Percentiles rank a stretch among this genome's conserved stretches.
Evolutionary conservation across 1,140 invertebrate species (phyloP).

Genomic region (Linepithema humile): DNA sequence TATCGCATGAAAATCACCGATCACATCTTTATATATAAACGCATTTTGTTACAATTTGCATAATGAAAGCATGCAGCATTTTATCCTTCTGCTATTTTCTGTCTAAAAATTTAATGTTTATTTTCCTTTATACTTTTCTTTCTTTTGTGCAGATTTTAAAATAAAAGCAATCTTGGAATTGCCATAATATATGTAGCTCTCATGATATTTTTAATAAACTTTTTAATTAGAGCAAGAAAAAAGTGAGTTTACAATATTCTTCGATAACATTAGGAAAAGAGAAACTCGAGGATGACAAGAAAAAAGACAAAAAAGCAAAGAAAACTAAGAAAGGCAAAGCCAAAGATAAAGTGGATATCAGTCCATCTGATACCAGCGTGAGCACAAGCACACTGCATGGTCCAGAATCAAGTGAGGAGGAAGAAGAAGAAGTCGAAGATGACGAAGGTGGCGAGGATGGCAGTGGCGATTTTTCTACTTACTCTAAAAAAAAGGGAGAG

Average conservation of each 20-base stretch:
- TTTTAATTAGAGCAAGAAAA: not conserved
- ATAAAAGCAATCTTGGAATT: not conserved
- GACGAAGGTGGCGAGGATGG: slow-evolving; percentile 52
- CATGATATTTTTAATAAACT: not conserved
- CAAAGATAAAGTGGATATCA: slow-evolving; percentile 30
- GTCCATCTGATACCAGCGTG: not conserved
- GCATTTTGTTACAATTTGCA: not conserved
- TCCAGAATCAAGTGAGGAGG: slow-evolving; percentile 77
- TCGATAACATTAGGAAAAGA: slow-evolving; percentile 13
- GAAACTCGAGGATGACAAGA: not conserved
- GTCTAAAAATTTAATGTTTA: not conserved
- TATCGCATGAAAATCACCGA: not conserved
- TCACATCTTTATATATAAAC: not conserved
- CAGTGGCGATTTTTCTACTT: slow-evolving; percentile 18
- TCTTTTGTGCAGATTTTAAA: not conserved
- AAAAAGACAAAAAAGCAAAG: slow-evolving; percentile 11
- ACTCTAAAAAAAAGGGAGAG: slow-evolving; percentile 42
- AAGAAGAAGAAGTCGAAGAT: slow-evolving; percentile 82
- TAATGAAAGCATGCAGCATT: not conserved
- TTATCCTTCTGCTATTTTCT: not conserved
- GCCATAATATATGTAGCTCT: not conserved
- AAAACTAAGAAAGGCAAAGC: not conserved
- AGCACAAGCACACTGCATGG: slow-evolving; percentile 18
- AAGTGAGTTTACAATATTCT: not conserved
- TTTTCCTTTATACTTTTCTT: not conserved